Evolutionary conservation across 2,797 vertebrate species (phyloP).

Genomic region (Cirrhinus mrigala): DNA sequence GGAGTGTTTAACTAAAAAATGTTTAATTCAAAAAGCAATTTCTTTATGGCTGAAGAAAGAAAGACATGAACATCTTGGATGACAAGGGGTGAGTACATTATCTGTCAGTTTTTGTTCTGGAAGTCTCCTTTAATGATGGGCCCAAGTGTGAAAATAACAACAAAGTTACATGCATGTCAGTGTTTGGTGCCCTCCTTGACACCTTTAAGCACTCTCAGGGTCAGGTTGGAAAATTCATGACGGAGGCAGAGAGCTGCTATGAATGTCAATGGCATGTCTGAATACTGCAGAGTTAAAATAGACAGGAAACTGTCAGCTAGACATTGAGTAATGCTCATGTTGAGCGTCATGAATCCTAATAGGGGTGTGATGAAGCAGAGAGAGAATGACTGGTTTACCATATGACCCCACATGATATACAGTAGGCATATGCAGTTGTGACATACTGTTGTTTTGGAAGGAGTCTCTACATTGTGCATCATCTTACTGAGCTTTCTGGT

Average conservation of each 20-base stretch:
- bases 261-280: constrained; percentile 38
- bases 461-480: not conserved
- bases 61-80: too few relatives aligned
- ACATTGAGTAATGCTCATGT: constrained; percentile 19
- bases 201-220: not conserved
- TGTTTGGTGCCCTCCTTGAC: not conserved
- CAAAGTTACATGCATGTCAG: constrained; percentile 1
- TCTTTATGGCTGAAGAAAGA: too few relatives aligned
- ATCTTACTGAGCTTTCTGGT: not conserved
- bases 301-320: constrained; percentile 28
- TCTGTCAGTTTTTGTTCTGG: too few relatives aligned
- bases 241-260: not conserved
- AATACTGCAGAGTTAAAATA: constrained; percentile 28
- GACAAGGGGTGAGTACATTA: too few relatives aligned
- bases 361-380: not conserved
- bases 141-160: constrained; percentile 32
- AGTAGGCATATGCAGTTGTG: not conserved
- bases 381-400: not conserved
- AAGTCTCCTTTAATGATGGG: not conserved
- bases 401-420: not conserved
- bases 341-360: not conserved
- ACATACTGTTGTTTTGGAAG: not conserved
- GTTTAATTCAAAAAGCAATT: too few relatives aligned
- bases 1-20: too few relatives aligned
- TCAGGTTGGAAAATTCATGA: constrained; percentile 39